Percentiles rank a stretch among this genome's conserved stretches.
Conservation (phyloP, 2,113 vertebrate genomes). For the Sapajus apella region DNA sequence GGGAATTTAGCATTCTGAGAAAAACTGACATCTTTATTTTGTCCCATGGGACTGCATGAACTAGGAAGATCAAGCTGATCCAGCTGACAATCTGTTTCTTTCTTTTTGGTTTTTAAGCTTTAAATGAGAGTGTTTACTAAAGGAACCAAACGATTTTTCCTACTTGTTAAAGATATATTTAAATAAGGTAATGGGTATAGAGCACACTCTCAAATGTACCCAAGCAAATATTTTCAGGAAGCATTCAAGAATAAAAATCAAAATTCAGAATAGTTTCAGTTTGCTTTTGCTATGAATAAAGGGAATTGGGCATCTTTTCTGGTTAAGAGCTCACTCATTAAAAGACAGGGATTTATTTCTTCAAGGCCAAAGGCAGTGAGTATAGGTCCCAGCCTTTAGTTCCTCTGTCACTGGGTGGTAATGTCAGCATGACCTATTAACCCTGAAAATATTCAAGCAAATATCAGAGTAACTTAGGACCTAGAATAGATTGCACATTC, state of each 20-base stretch:
- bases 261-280: background rate
- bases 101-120: slow-evolving; percentile 29
- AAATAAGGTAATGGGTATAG: background rate
- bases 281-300: background rate
- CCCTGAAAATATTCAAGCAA: background rate
- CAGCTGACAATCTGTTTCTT: background rate
- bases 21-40: background rate
- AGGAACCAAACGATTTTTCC: background rate
- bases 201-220: background rate
- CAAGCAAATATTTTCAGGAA: background rate
- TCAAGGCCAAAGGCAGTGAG: background rate
- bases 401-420: background rate
- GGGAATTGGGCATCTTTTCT: background rate
- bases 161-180: background rate
- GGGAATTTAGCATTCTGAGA: background rate
- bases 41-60: background rate
- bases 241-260: background rate
- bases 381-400: background rate
- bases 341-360: slow-evolving; percentile 17
- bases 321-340: background rate
- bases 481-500: background rate
- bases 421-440: background rate
- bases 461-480: background rate
- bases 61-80: background rate
- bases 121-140: background rate